A percentile compares a stretch with the other conserved stretches of the same genome.
Evolutionary conservation across 92 coral and sea anemone genomes (phyloP).

Genomic region (Desmophyllum pertusum): DNA sequence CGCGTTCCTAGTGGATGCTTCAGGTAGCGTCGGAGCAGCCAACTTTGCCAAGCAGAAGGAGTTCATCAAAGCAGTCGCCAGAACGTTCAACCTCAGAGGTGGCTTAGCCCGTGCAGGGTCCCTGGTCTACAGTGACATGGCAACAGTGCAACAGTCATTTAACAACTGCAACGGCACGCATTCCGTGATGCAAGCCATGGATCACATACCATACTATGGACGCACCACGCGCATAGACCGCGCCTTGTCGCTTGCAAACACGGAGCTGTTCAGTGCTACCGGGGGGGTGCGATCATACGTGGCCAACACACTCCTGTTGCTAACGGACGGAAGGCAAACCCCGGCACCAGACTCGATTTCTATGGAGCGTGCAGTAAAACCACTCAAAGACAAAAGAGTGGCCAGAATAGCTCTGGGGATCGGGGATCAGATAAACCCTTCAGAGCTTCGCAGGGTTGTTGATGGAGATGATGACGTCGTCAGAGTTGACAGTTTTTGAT

Average conservation of each 20-base stretch:
- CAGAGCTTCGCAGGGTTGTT: conserved; percentile 57
- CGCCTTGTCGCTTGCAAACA: conserved; percentile 61
- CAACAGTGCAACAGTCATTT: conserved; percentile 35
- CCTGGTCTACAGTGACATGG: conserved; percentile 59
- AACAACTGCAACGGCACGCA: conserved; percentile 17
- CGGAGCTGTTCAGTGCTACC: conserved; percentile 56
- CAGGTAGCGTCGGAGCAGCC: conserved; percentile 57
- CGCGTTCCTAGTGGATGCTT: conserved; percentile 65
- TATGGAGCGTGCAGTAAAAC: conserved; percentile 59
- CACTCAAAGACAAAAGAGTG: conserved; percentile 66
- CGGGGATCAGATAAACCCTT: conserved; percentile 50
- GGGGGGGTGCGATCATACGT: conserved; percentile 69
- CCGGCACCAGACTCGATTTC: conserved; percentile 55
- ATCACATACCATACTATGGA: conserved; percentile 66
- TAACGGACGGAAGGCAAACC: conserved; percentile 84
- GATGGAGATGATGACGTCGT: conserved; percentile 49
- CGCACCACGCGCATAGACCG: conserved; percentile 67
- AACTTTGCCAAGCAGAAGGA: conserved; percentile 67
- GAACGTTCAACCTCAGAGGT: conserved; percentile 36
- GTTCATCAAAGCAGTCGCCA: conserved; percentile 41
- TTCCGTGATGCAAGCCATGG: conserved; percentile 40
- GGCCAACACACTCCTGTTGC: conserved; percentile 62
- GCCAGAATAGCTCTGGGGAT: conserved; percentile 62
- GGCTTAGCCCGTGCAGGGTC: conserved; percentile 57
- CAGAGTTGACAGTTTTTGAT: conserved; percentile 52